Evolutionary conservation across 2,113 vertebrate species (phyloP).

Genomic region (Gymnocephalus cernua): DNA sequence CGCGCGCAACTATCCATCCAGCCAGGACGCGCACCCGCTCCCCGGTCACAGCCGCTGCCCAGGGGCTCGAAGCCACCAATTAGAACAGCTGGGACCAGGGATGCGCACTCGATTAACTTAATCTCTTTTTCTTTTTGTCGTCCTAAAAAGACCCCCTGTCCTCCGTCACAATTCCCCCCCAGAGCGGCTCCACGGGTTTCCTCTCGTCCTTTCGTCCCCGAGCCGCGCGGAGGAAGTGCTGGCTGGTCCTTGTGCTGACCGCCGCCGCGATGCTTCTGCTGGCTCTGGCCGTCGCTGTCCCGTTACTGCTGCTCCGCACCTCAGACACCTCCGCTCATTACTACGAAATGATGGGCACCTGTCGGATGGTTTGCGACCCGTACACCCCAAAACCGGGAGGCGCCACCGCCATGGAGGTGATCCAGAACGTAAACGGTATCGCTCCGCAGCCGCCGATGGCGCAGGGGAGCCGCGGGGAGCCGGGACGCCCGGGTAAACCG

Average conservation of each 20-base stretch:
- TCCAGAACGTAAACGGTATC: conserved; percentile 86
- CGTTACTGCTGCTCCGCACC: conserved; percentile 82
- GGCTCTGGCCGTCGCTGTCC: conserved; percentile 85
- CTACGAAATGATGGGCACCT: conserved; percentile 95
- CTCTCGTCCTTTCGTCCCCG: conserved; percentile 81
- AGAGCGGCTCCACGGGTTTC: conserved; percentile 81
- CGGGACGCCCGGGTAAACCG: conserved; percentile 88
- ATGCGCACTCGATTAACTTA: conserved; percentile 41
- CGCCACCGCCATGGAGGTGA: conserved; percentile 85
- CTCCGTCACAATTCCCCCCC: conserved; percentile 84
- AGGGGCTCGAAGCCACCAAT: conserved; percentile 27
- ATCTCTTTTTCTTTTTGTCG: background rate
- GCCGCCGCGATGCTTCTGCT: conserved; percentile 87
- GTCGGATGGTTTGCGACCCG: conserved; percentile 93
- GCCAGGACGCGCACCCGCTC: conserved; percentile 45
- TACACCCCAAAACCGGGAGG: conserved; percentile 82
- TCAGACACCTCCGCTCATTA: conserved; percentile 86
- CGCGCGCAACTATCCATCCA: conserved; percentile 44
- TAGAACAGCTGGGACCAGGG: conserved; percentile 9
- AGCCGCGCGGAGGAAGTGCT: conserved; percentile 82
- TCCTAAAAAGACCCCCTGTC: conserved; percentile 29
- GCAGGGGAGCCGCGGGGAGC: conserved; percentile 88
- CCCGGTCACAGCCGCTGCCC: conserved; percentile 48
- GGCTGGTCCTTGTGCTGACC: conserved; percentile 80
- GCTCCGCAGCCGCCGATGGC: conserved; percentile 83